phyloP scores from a whole-genome alignment of 2,888 invertebrate species.

The Willowsia nigromaculata region DNA sequence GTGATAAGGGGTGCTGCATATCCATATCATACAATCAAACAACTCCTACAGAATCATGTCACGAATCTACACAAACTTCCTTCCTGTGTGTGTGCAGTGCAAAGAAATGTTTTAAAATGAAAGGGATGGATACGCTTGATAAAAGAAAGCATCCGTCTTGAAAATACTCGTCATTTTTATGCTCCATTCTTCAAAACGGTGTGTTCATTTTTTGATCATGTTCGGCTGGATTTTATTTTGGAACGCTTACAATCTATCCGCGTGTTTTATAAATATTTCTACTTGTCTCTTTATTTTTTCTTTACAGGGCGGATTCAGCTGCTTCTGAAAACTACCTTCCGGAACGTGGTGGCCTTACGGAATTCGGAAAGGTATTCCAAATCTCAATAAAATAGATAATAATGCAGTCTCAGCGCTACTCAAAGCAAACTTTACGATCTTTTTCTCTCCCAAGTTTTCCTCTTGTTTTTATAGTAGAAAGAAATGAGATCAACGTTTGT shows the following conservation, averaged over 20 bases:
- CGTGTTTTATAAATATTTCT: background rate
- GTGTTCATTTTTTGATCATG: slow-evolving; percentile 43
- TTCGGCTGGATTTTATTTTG: background rate
- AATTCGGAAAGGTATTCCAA: slow-evolving; percentile 78
- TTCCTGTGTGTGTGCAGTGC: background rate
- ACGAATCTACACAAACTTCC: background rate
- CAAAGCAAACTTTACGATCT: slow-evolving; percentile 67
- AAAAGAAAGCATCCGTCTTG: slow-evolving; percentile 51
- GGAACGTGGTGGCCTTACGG: slow-evolving; percentile 78
- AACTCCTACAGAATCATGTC: background rate
- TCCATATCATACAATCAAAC: background rate
- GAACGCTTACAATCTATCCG: background rate
- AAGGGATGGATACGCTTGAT: background rate
- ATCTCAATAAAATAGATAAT: slow-evolving; percentile 70
- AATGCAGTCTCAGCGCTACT: slow-evolving; percentile 65
- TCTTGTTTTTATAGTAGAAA: slow-evolving; percentile 27
- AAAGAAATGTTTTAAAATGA: background rate
- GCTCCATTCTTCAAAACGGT: slow-evolving; percentile 42
- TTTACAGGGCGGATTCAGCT: slow-evolving; percentile 78
- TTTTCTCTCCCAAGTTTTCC: slow-evolving; percentile 31
- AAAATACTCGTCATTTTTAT: slow-evolving; percentile 60
- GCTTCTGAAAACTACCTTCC: slow-evolving; percentile 78
- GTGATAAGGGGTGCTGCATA: background rate
- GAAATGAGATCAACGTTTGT: background rate
- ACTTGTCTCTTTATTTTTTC: slow-evolving; percentile 9